These are phyloP conservation scores for Chaenocephalus aceratus DNA, from an alignment of 2,113 vertebrate genomes.

Conservation along the genomic window DNA sequence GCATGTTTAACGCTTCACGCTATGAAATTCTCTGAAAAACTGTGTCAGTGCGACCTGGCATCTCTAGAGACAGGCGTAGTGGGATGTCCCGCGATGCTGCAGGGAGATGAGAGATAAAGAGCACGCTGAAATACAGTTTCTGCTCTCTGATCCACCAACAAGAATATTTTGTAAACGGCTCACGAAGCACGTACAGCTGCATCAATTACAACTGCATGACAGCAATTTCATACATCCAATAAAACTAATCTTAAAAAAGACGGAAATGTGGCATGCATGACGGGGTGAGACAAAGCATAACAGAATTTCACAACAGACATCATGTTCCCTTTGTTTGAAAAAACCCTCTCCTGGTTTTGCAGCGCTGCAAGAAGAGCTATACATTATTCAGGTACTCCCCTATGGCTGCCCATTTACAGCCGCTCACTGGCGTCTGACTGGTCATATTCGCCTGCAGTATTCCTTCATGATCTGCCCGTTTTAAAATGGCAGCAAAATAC, in stretches of 20 bases:
- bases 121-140: slow-evolving; percentile 30
- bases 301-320: slow-evolving; percentile 45
- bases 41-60: slow-evolving; percentile 51
- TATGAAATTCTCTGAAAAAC: slow-evolving; percentile 55
- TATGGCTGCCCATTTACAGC: slow-evolving; percentile 69
- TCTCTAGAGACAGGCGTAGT: slow-evolving; percentile 54
- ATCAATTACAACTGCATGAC: slow-evolving; percentile 47
- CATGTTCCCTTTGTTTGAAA: slow-evolving; percentile 71
- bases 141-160: slow-evolving; percentile 27
- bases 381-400: slow-evolving; percentile 78
- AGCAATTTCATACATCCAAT: slow-evolving; percentile 48
- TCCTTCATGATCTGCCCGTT: slow-evolving; percentile 55
- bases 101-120: slow-evolving; percentile 46
- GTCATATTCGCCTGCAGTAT: slow-evolving; percentile 53
- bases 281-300: slow-evolving; percentile 36
- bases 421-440: slow-evolving; percentile 63
- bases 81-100: slow-evolving; percentile 46
- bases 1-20: slow-evolving; percentile 57
- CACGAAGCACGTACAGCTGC: slow-evolving; percentile 7
- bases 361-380: slow-evolving; percentile 66
- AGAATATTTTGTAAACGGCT: slow-evolving; percentile 10
- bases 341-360: slow-evolving; percentile 64
- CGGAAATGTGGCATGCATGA: slow-evolving; percentile 42
- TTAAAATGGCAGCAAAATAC: slow-evolving; percentile 73
- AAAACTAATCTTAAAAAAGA: slow-evolving; percentile 12